phyloP scores from a whole-genome alignment of 2,113 vertebrate genomes.

The Ahaetulla prasina region DNA sequence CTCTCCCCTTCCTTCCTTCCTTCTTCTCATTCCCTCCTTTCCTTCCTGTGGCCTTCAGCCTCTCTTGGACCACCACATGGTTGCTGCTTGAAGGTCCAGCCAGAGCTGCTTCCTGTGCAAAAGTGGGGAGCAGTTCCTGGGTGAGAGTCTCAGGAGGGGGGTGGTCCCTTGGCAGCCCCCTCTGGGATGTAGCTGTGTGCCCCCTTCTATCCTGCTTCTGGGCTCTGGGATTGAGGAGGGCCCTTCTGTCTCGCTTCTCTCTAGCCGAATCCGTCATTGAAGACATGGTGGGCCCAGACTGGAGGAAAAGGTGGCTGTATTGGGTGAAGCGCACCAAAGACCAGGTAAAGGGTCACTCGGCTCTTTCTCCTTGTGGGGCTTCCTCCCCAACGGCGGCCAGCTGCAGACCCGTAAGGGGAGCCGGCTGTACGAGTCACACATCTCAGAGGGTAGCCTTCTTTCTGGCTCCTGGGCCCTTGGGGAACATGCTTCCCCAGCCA shows the following conservation, averaged over 20 bases:
- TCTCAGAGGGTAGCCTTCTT: neutral
- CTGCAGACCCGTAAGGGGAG: neutral
- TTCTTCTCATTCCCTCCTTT: neutral
- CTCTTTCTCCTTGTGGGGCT: neutral
- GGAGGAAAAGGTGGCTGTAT: conserved; percentile 91
- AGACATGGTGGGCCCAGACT: conserved; percentile 95
- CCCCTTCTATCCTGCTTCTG: neutral
- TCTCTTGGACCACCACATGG: neutral
- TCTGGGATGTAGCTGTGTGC: neutral
- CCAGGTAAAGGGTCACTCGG: conserved; percentile 73
- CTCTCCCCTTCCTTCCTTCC: neutral
- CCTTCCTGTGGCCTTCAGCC: neutral
- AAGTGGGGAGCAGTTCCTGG: neutral
- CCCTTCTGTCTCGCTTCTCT: neutral
- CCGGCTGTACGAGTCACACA: neutral
- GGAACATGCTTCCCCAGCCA: neutral
- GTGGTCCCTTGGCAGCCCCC: neutral
- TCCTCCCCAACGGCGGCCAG: fast-evolving
- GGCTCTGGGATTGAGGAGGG: neutral
- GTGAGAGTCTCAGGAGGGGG: neutral
- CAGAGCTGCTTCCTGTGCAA: neutral
- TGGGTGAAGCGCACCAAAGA: conserved; percentile 88
- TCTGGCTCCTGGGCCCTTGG: neutral
- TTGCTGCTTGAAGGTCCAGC: neutral
- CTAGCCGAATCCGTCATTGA: conserved; percentile 89